These are phyloP conservation scores for Epinephelus moara DNA, from an alignment of 2,113 vertebrate species.

Conservation along the genomic window DNA sequence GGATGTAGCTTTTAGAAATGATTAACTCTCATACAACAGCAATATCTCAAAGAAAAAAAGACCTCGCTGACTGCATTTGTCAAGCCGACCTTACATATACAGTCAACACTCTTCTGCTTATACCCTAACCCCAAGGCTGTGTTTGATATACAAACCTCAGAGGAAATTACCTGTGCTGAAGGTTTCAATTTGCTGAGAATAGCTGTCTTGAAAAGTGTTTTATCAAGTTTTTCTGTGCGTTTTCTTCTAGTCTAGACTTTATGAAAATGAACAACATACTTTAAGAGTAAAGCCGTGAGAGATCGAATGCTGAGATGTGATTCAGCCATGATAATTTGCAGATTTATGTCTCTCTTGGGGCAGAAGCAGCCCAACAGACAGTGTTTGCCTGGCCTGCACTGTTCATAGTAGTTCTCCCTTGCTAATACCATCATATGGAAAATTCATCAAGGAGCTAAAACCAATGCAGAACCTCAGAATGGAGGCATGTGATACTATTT, in stretches of 20 bases:
- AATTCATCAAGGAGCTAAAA: constrained; percentile 30
- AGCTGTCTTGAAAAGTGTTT: neutral
- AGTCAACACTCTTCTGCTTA: constrained; percentile 21
- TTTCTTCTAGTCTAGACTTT: neutral
- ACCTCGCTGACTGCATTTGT: neutral
- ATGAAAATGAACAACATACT: neutral
- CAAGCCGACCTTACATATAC: neutral
- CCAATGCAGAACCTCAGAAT: neutral
- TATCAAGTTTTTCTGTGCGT: neutral
- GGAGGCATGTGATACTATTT: neutral
- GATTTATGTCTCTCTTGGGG: constrained; percentile 32
- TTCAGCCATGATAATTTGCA: constrained; percentile 22
- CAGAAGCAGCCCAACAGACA: constrained; percentile 6
- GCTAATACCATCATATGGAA: constrained; percentile 26
- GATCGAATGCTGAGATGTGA: constrained; percentile 2
- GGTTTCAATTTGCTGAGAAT: too few relatives aligned
- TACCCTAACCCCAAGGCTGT: constrained; percentile 29
- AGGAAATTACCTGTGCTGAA: neutral
- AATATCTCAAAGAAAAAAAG: constrained; percentile 3
- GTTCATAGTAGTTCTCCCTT: neutral
- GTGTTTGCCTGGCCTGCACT: neutral
- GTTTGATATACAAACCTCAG: constrained; percentile 57
- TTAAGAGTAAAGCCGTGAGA: neutral
- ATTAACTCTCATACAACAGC: neutral
- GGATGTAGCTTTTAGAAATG: constrained; percentile 6